Percentiles rank a stretch among this genome's conserved stretches.
Conservation (phyloP, 2,797 vertebrate genomes). For the Garrulus glandarius region DNA sequence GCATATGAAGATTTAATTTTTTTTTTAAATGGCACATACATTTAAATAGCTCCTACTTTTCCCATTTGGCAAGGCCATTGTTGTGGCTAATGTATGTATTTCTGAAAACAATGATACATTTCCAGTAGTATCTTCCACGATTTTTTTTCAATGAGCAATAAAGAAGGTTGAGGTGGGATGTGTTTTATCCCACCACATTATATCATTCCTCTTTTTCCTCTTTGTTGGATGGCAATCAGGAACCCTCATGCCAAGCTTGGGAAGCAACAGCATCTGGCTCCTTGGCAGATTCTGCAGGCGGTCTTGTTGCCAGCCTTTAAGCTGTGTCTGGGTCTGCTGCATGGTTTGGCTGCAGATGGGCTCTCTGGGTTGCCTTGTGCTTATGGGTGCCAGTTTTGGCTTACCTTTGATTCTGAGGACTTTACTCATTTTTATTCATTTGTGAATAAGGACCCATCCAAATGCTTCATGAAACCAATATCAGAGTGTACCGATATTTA, state of each 20-base stretch:
- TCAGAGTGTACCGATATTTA: constrained; percentile 71
- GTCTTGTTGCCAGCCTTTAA: constrained; percentile 82
- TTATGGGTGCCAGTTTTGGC: constrained; percentile 83
- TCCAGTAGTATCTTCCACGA: constrained; percentile 79
- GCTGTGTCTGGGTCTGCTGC: constrained; percentile 84
- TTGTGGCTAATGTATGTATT: constrained; percentile 83
- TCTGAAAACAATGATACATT: constrained; percentile 81
- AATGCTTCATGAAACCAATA: constrained; percentile 78
- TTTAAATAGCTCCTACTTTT: constrained; percentile 70
- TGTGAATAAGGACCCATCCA: constrained; percentile 79
- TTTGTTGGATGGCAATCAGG: constrained; percentile 84
- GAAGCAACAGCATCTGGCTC: constrained; percentile 85
- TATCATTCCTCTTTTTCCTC: constrained; percentile 84
- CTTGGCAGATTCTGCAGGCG: constrained; percentile 81
- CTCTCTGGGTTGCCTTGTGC: constrained; percentile 83
- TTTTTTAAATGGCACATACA: constrained; percentile 58
- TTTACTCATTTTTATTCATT: constrained; percentile 86
- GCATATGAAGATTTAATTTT: constrained; percentile 77
- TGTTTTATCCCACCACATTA: constrained; percentile 84
- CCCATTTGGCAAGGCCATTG: constrained; percentile 80
- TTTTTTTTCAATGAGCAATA: constrained; percentile 83
- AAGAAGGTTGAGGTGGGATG: constrained; percentile 85
- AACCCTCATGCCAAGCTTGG: constrained; percentile 83
- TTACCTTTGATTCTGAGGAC: constrained; percentile 83
- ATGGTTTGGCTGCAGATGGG: constrained; percentile 84